Percentiles rank a stretch among this genome's conserved stretches.
These are phyloP conservation scores for Myioborus melanocephalus DNA, from an alignment of 2,797 vertebrate genomes.

Conservation along the genomic window DNA sequence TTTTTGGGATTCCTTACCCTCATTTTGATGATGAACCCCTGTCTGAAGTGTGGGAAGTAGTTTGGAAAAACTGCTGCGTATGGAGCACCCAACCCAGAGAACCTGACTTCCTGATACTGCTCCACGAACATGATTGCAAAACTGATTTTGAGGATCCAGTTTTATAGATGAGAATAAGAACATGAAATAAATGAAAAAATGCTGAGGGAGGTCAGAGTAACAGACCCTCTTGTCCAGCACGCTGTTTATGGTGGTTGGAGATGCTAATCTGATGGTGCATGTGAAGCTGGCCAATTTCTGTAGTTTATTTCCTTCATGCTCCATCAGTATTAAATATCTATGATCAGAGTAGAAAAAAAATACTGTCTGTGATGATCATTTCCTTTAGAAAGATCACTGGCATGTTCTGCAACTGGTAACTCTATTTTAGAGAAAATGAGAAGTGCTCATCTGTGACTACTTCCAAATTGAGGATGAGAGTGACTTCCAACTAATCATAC, in stretches of 20 bases:
- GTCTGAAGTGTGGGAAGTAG: not conserved
- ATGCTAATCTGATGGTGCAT: not conserved
- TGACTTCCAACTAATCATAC: not conserved
- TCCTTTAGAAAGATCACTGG: not conserved
- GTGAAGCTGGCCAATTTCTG: not conserved
- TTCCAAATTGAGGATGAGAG: not conserved
- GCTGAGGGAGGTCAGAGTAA: not conserved
- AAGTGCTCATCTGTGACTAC: not conserved
- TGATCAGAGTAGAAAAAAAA: not conserved
- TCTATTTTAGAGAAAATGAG: not conserved
- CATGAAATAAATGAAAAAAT: not conserved
- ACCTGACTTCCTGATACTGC: not conserved
- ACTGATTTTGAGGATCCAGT: not conserved
- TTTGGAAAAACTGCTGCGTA: not conserved
- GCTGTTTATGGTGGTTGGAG: not conserved
- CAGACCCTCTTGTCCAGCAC: accelerated
- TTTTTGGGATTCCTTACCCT: not conserved
- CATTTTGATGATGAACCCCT: not conserved
- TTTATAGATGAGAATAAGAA: not conserved
- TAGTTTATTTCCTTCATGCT: not conserved
- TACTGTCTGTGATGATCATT: not conserved
- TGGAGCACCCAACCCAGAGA: accelerated
- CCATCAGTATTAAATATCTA: not conserved
- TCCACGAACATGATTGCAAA: not conserved
- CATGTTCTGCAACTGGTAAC: not conserved